Evolutionary conservation across 1,140 invertebrate species (phyloP).

Genomic region (Ectropis grisescens): DNA sequence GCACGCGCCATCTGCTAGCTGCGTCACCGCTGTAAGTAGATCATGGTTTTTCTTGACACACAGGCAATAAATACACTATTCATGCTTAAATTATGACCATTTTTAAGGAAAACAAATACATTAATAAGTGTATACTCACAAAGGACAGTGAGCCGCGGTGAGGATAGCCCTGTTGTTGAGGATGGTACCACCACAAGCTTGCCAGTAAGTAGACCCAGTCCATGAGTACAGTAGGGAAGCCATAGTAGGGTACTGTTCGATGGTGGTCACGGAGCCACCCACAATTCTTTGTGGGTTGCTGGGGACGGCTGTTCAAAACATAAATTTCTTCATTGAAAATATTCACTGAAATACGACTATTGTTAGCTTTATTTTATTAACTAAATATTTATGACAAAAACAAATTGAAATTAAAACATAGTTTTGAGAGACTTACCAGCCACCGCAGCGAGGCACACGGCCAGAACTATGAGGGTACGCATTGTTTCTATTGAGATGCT

Average conservation of each 20-base stretch:
- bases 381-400: no score
- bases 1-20: conserved; percentile 1
- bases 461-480: background rate
- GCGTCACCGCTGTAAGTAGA: background rate
- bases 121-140: conserved; percentile 31
- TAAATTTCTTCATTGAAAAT: no score
- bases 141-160: conserved; percentile 28
- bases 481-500: no score
- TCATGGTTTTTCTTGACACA: no score
- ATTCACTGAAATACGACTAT: no score
- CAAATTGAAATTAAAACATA: no score
- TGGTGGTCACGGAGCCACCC: conserved; percentile 23
- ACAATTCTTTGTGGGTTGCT: conserved; percentile 20
- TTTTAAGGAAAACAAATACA: no score
- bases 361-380: no score
- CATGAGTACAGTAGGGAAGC: conserved; percentile 13
- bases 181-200: conserved; percentile 26
- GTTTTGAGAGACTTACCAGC: no score
- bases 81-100: no score
- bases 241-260: conserved; percentile 18
- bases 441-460: background rate
- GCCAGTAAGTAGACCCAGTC: conserved; percentile 3
- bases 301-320: conserved; percentile 17
- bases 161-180: conserved; percentile 24
- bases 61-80: no score